Evolutionary conservation across 2,888 invertebrate genomes (phyloP), one percentile per base, ranked within the genome.

Genomic region (Oxystoma pomonae): DNA sequence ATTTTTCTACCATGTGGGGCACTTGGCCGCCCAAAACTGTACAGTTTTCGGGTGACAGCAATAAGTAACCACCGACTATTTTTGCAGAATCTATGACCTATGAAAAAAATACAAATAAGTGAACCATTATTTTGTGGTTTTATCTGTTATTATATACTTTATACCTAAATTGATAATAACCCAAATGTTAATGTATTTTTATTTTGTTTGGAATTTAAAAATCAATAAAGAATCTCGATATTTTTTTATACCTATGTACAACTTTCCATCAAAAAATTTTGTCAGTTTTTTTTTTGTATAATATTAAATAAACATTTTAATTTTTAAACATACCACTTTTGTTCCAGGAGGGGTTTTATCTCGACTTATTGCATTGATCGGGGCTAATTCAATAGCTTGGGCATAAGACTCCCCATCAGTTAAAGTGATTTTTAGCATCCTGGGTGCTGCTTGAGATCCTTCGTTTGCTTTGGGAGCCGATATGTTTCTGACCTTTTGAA

Each of bases 381-480:
- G 83, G 72, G 88, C 89, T 64, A 89, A 82, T 81, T 96, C 95
- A 64, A 96, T 80, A 9, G 89, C 95, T 73, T 90, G 89, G 74
- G 90, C 87, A 69, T 86, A 86, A 52, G 86, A 85, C 75, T 90
- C 89, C 1, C 96, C 96, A 82, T 96, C 96, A 16, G 92, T 93
- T 66, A 96, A 79, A 1, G 89, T 90, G 20, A 96, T 76, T 76
- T 92, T 94, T 61, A 95, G 81, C 85, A 96, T 88, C 18, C 93
- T 86, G 5, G 95, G 94, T 12, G 93, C 92, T 65, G 85, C 84
- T 67, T 86, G 86, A 3, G 91, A 92, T 68, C 94, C 92, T 79
- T 95, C 94, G 78, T 94, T 93, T 16, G 89, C 88, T 81, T 96
- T 96, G 2, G 96, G 96, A 22, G 94, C 94, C 12, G 94, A 87